These are phyloP conservation scores for Drosophila vallismaia DNA, from an alignment of 2,888 invertebrate species.

Conservation along the genomic window DNA sequence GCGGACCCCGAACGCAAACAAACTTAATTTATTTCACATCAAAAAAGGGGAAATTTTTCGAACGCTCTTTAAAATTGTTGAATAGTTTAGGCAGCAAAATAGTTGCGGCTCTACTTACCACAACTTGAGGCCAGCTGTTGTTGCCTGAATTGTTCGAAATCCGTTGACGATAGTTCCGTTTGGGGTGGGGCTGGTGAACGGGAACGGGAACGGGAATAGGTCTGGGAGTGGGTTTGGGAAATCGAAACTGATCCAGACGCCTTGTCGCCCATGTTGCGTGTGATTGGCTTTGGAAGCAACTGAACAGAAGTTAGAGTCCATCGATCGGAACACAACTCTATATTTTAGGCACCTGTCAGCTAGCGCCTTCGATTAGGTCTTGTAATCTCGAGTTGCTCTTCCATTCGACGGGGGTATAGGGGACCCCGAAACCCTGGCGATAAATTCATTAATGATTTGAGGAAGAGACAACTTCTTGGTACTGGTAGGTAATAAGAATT, in stretches of 20 bases:
- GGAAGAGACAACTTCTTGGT: neutral
- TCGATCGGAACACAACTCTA: constrained; percentile 9
- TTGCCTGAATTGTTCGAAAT: constrained; percentile 26
- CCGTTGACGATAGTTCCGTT: constrained; percentile 6
- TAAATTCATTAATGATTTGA: neutral
- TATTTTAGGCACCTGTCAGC: constrained; percentile 22
- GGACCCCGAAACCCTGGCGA: neutral
- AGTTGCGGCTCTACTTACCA: constrained; percentile 70
- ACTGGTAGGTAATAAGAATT: constrained; percentile 3
- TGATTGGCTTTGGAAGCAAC: constrained; percentile 52
- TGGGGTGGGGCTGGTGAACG: constrained; percentile 10
- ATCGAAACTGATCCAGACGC: constrained; percentile 50
- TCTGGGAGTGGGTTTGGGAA: constrained; percentile 17
- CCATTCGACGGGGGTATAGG: constrained; percentile 3
- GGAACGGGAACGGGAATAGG: constrained; percentile 9
- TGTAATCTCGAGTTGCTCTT: constrained; percentile 50
- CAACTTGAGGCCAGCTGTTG: constrained; percentile 60
- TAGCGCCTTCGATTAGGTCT: constrained; percentile 61
- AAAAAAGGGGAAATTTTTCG: constrained; percentile 70
- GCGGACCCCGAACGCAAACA: neutral
- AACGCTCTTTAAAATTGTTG: constrained; percentile 47
- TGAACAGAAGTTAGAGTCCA: constrained; percentile 44
- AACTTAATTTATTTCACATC: constrained; percentile 58
- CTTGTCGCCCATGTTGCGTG: constrained; percentile 69
- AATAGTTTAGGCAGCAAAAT: constrained; percentile 63